Evolutionary conservation across 2,888 invertebrate genomes (phyloP).

Genomic region (Lycaena phlaeas): DNA sequence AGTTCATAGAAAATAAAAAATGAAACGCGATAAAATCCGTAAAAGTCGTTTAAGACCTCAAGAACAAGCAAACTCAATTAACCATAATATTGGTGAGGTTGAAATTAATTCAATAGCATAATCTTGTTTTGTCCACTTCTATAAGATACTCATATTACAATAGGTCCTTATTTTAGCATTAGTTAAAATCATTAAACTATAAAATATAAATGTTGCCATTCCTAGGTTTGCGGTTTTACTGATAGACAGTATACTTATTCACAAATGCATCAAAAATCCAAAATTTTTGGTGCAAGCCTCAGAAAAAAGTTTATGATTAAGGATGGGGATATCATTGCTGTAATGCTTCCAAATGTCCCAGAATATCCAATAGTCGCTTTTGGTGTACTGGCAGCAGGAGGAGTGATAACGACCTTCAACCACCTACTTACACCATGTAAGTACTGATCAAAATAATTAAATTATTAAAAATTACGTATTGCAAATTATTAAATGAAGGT

Average conservation of each 20-base stretch:
- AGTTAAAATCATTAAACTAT: too few relatives aligned
- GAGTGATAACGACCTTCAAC: constrained; percentile 76
- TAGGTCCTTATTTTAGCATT: not conserved
- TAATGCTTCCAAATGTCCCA: constrained; percentile 79
- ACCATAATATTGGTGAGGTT: too few relatives aligned
- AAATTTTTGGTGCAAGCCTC: constrained; percentile 70
- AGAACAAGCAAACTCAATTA: too few relatives aligned
- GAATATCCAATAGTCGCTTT: constrained; percentile 75
- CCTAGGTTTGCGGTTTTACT: constrained; percentile 27
- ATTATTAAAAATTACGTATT: too few relatives aligned
- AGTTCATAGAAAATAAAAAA: too few relatives aligned
- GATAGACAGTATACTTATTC: constrained; percentile 24
- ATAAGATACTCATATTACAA: not conserved
- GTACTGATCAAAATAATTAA: not conserved
- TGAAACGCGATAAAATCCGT: too few relatives aligned
- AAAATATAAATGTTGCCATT: constrained; percentile 3
- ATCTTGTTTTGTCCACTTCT: not conserved
- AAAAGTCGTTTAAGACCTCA: too few relatives aligned
- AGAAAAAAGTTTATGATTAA: constrained; percentile 71
- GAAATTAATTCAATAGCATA: too few relatives aligned
- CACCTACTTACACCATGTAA: constrained; percentile 69
- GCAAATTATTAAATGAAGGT: too few relatives aligned
- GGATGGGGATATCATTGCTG: constrained; percentile 72
- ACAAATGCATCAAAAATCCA: constrained; percentile 59
- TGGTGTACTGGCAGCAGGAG: constrained; percentile 75